Evolutionary conservation across 1,140 invertebrate species (phyloP).

Genomic region (Cyclargus thomasi): DNA sequence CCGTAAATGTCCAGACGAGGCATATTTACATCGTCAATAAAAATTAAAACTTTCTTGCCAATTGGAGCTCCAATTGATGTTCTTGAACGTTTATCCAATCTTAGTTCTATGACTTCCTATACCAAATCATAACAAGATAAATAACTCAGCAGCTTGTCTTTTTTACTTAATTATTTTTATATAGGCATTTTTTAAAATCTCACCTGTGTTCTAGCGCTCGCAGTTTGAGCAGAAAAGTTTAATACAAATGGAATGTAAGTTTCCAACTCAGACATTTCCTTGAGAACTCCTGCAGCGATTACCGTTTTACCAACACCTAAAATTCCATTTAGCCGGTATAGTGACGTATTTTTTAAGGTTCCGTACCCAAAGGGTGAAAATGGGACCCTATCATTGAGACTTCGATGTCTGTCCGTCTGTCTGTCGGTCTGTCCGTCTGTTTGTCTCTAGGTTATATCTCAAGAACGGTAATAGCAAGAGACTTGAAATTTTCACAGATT

Average conservation of each 20-base stretch:
- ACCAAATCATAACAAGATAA: neutral
- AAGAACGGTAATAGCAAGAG: too few species aligned
- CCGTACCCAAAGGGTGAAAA: too few species aligned
- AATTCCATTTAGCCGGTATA: too few species aligned
- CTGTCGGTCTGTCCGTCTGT: too few species aligned
- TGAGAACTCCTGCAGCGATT: constrained; percentile 84
- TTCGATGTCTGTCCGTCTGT: too few species aligned
- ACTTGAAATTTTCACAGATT: too few species aligned
- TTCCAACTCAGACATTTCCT: constrained; percentile 77
- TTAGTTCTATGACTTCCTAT: constrained; percentile 86
- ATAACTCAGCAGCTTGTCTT: neutral
- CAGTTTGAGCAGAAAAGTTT: constrained; percentile 93
- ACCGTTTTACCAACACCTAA: constrained; percentile 91
- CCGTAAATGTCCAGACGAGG: constrained; percentile 89
- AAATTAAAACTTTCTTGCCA: constrained; percentile 88
- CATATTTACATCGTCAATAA: constrained; percentile 97
- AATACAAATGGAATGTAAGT: constrained; percentile 84
- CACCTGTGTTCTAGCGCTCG: constrained; percentile 82
- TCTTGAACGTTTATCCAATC: constrained; percentile 87
- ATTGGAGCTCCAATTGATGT: constrained; percentile 88
- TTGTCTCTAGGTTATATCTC: too few species aligned
- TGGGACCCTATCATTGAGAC: too few species aligned
- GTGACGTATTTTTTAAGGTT: too few species aligned
- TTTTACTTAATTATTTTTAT: neutral
- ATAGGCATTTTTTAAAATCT: constrained; percentile 4